phyloP scores from a whole-genome alignment of 64 coral and sea anemone genomes.

The Trachythela sp. region DNA sequence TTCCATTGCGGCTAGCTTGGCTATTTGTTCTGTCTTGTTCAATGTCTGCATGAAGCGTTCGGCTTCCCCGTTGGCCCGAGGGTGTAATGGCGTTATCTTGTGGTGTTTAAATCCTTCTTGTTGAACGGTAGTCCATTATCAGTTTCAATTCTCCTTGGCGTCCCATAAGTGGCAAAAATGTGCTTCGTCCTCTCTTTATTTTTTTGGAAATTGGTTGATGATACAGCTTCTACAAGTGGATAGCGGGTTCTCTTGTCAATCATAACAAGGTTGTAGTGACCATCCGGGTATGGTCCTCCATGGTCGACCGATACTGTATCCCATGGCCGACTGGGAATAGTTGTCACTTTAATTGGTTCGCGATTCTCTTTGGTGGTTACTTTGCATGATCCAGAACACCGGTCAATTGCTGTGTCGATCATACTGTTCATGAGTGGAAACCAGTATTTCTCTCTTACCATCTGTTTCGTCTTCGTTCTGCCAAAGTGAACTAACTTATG shows the following conservation, averaged over 20 bases:
- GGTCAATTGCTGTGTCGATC: constrained; percentile 51
- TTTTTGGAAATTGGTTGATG: constrained; percentile 25
- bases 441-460: constrained; percentile 62
- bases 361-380: constrained; percentile 37
- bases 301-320: constrained; percentile 53
- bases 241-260: constrained; percentile 52
- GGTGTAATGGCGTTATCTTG: constrained; percentile 46
- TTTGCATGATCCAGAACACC: constrained; percentile 54
- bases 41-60: constrained; percentile 43
- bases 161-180: constrained; percentile 44
- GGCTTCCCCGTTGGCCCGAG: constrained; percentile 56
- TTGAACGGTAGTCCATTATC: constrained; percentile 64
- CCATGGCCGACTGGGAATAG: constrained; percentile 50
- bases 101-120: constrained; percentile 55
- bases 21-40: constrained; percentile 63
- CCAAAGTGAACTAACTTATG: constrained; percentile 55
- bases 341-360: constrained; percentile 58
- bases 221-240: constrained; percentile 32
- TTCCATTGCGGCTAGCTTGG: constrained; percentile 50
- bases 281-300: constrained; percentile 55
- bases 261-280: constrained; percentile 47
- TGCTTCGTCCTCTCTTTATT: constrained; percentile 58
- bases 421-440: constrained; percentile 64
- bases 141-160: constrained; percentile 38
- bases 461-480: constrained; percentile 60